Conservation (phyloP, 2,888 invertebrate genomes). For the Xylocampa areola region DNA sequence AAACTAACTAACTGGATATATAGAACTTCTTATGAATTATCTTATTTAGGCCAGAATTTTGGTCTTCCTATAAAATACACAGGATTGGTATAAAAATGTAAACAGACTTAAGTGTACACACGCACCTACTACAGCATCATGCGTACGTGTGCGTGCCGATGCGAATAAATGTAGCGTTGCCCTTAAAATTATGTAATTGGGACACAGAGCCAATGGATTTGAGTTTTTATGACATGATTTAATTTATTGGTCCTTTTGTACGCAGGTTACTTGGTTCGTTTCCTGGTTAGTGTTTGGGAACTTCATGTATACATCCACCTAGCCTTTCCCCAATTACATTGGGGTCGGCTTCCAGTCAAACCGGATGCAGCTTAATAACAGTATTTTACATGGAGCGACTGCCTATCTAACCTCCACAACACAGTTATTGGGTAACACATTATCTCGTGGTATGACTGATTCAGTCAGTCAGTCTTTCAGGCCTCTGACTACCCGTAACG, state of each 20-base stretch:
- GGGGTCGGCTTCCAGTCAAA: no score
- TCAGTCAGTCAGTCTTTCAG: no score
- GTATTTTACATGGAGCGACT: no score
- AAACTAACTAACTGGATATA: no score
- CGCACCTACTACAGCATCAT: conserved; percentile 28
- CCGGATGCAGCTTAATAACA: no score
- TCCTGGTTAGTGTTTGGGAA: not conserved
- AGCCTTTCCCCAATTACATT: no score
- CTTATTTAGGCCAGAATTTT: not conserved
- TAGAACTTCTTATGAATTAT: no score
- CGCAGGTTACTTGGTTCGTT: not conserved
- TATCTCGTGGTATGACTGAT: no score
- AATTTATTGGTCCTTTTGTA: conserved; percentile 22
- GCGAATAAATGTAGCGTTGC: conserved; percentile 44
- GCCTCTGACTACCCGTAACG: no score
- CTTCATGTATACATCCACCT: no score
- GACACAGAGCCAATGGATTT: conserved; percentile 46
- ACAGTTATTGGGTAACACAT: no score
- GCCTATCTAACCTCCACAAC: no score
- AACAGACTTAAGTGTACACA: conserved; percentile 3
- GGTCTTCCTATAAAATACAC: not conserved
- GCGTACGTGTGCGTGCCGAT: conserved; percentile 43
- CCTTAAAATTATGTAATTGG: conserved; percentile 67
- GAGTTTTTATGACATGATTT: conserved; percentile 47
- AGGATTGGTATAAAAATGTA: conserved; percentile 4